These are phyloP conservation scores for Apodemus sylvaticus DNA, from an alignment of 2,113 vertebrate species.

Conservation along the genomic window DNA sequence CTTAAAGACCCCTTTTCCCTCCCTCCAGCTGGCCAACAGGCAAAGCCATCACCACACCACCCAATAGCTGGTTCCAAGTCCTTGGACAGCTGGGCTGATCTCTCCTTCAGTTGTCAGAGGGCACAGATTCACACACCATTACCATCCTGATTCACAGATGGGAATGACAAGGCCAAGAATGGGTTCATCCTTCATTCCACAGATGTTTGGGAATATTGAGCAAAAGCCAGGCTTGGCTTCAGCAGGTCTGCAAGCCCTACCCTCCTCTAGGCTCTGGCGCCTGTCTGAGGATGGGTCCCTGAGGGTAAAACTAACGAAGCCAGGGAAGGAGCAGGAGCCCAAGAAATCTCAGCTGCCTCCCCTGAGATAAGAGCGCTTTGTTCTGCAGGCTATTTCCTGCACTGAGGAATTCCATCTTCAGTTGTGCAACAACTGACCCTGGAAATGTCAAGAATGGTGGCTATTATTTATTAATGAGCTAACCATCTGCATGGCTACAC, in stretches of 20 bases:
- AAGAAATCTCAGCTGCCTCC: not conserved
- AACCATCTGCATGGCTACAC: not conserved
- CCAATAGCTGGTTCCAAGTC: fast-evolving
- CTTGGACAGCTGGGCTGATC: not conserved
- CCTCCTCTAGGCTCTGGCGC: not conserved
- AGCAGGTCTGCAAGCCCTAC: fast-evolving
- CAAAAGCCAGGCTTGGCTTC: not conserved
- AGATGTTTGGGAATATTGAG: not conserved
- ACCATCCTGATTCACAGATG: not conserved
- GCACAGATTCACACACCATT: not conserved
- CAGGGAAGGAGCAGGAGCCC: not conserved
- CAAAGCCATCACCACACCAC: too few species aligned
- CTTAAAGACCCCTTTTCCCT: not conserved
- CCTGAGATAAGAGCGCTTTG: constrained; percentile 37
- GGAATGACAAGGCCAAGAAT: not conserved
- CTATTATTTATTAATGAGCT: constrained; percentile 17
- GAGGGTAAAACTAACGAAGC: not conserved
- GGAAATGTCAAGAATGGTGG: not conserved
- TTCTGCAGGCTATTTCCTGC: not conserved
- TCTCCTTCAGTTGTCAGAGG: fast-evolving
- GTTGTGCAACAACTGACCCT: not conserved
- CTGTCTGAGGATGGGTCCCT: not conserved
- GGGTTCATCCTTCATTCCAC: not conserved
- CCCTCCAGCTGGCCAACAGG: not conserved
- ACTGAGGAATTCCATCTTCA: constrained; percentile 3